Conservation (phyloP, 2,113 vertebrate genomes). For the Phocoena sinus region DNA sequence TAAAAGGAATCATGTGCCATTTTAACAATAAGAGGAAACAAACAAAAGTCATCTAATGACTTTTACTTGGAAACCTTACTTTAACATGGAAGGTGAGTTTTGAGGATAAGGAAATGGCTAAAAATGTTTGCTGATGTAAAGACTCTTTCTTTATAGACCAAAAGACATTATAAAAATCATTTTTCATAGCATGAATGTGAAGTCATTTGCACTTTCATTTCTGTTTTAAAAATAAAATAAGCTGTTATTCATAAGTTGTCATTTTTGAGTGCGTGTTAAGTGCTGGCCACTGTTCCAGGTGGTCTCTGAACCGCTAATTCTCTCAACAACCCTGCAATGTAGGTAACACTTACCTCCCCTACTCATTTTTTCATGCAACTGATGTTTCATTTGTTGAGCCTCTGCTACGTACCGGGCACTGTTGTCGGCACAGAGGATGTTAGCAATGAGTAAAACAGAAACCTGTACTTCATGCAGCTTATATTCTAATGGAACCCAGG, state of each 20-base stretch:
- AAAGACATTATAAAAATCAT: not conserved
- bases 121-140: not conserved
- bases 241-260: not conserved
- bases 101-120: not conserved
- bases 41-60: not conserved
- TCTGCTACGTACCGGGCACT: not conserved
- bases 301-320: not conserved
- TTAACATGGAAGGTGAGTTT: not conserved
- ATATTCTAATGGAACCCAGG: not conserved
- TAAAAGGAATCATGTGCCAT: not conserved
- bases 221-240: slow-evolving; percentile 9
- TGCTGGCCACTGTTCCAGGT: not conserved
- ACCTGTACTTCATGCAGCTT: not conserved
- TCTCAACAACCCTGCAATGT: rapidly evolving
- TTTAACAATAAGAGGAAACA: not conserved
- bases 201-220: not conserved
- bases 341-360: not conserved
- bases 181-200: not conserved
- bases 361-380: not conserved
- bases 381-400: not conserved
- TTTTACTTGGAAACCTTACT: not conserved
- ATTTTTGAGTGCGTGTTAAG: not conserved
- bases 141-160: not conserved
- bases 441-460: not conserved
- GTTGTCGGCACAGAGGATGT: not conserved